Conservation (phyloP, 2,113 vertebrate species). For the Calonectris borealis region DNA sequence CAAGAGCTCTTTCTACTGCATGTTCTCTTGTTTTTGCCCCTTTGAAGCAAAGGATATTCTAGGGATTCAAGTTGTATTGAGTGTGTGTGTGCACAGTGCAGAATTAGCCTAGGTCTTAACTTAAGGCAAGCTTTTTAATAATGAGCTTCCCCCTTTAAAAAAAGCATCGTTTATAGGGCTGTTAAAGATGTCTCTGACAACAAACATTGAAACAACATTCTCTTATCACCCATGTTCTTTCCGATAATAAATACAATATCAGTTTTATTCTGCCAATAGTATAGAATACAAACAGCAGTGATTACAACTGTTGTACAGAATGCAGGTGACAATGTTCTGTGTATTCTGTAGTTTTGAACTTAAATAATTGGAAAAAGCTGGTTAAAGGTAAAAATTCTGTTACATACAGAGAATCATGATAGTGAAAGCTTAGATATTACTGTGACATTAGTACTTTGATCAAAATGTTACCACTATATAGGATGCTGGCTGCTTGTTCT, state of each 20-base stretch:
- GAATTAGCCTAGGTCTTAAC: background rate
- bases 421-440: background rate
- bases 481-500: background rate
- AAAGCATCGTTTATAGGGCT: background rate
- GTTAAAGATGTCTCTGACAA: background rate
- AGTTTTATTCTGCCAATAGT: background rate
- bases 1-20: background rate
- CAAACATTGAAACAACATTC: background rate
- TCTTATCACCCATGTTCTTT: fast-evolving
- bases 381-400: background rate
- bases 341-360: background rate
- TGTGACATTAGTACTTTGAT: background rate
- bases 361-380: background rate
- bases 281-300: background rate
- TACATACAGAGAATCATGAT: background rate
- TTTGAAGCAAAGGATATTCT: background rate
- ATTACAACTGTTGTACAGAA: background rate
- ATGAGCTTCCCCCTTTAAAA: background rate
- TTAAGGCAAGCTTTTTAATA: background rate
- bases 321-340: background rate
- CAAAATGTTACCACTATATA: background rate
- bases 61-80: background rate
- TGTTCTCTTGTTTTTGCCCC: background rate
- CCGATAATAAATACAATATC: background rate
- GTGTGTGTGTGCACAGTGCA: fast-evolving